Base-by-base conservation (phyloP, 2,113 vertebrate genomes). In the Leucoraja erinaceus region DNA sequence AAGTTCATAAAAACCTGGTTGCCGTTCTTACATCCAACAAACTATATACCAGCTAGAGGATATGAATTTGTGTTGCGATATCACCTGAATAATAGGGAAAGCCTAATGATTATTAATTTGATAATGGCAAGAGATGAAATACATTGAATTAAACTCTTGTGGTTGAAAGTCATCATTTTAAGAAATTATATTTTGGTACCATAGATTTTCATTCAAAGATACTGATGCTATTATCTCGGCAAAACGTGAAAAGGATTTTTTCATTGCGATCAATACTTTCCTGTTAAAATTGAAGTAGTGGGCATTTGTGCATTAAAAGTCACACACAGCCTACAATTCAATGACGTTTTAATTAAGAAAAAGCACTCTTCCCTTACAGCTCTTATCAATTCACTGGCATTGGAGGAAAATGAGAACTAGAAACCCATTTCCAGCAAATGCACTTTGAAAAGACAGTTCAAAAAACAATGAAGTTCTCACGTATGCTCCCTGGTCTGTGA, bases 251-350 rank as follows among this genome's bases (percentile, higher is more conserved):
- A 20, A 59, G n/a, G 38, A 16, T 66, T 63, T 88, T 61, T n/a
- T 88, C 59, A 59, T 86, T 88, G 56, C 28, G n/a, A 88, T 88
- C 83, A 88, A 88, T 63, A 88, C 61, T 56, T 88, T n/a, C 81
- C 28, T 18, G 83, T 88, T 88, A 63, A 88, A 88, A 66, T 16
- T 63, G n/a, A 88, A 63, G 59, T 88, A 66, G 63, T 88, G 38
- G 59, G 63, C 83, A 31, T 63, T 66, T 88, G 59, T 31, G 59
- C 63, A 56, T 88, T 88, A 31, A 31, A 86, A 88, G 59, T 28
- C 59, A 63, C 28, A 31, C 38, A 7, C 59, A n/a, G 63, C 31
- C 59, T 88, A 88, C 59, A 88, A 31, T 88, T 61, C 56, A 88
- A 88, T 88, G n/a, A 31, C 14, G 83, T 63, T 88, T 88, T 88